Percentiles rank a stretch among this genome's conserved stretches.
Conservation (phyloP, 1,140 invertebrate genomes). For the Euura saliciscinereae region DNA sequence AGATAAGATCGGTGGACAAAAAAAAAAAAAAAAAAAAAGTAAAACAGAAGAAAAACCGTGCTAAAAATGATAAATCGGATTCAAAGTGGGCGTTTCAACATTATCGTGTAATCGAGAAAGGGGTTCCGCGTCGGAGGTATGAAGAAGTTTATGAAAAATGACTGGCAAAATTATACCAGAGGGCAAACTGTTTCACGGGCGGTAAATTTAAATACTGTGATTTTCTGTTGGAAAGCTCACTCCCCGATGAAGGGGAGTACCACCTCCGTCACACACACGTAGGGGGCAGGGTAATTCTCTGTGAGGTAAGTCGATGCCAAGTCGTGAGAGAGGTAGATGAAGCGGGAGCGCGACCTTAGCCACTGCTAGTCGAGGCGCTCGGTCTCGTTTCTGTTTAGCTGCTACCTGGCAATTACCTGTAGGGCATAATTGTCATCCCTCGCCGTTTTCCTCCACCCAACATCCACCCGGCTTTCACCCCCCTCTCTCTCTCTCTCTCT, state of each 20-base stretch:
- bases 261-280: too few species aligned
- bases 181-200: not conserved
- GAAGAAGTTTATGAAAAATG: not conserved
- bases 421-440: conserved; percentile 60
- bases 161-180: not conserved
- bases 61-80: too few species aligned
- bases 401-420: conserved; percentile 54
- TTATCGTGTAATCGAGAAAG: too few species aligned
- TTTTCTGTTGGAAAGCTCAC: not conserved
- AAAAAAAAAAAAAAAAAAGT: too few species aligned
- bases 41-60: too few species aligned
- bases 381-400: conserved; percentile 45
- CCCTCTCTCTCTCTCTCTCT: conserved; percentile 21
- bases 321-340: not conserved
- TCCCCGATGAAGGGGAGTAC: not conserved
- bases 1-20: too few species aligned
- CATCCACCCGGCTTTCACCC: conserved; percentile 18
- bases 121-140: too few species aligned
- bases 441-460: conserved; percentile 44
- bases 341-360: not conserved
- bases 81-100: too few species aligned
- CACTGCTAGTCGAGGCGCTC: conserved; percentile 12
- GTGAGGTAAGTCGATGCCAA: not conserved
- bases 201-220: not conserved
- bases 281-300: too few species aligned